phyloP scores from a whole-genome alignment of 1,140 invertebrate species.

The Solenopsis fugax region DNA sequence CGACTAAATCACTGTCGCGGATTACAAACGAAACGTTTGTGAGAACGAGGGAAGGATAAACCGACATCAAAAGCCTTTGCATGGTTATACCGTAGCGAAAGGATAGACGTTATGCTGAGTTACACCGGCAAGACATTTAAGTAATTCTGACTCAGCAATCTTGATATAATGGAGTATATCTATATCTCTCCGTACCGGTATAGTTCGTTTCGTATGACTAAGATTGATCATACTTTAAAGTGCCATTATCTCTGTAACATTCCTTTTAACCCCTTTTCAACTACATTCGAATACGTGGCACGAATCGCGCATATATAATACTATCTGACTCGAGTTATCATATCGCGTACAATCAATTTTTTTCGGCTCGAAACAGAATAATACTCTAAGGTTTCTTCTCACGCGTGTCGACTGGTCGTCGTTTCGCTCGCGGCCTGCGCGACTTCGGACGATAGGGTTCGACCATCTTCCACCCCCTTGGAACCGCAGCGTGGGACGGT shows the following conservation, averaged over 20 bases:
- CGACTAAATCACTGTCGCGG: neutral
- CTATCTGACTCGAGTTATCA: neutral
- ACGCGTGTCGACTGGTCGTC: neutral
- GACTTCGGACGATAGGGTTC: slow-evolving; percentile 31
- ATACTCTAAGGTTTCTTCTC: slow-evolving; percentile 12
- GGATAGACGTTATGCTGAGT: slow-evolving; percentile 10
- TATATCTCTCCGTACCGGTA: neutral
- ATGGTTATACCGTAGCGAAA: neutral
- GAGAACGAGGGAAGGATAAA: slow-evolving; percentile 48
- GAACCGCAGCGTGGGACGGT: slow-evolving; percentile 66
- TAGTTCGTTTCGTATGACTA: neutral
- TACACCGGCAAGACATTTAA: slow-evolving; percentile 26
- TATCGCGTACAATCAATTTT: neutral
- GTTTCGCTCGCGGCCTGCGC: neutral
- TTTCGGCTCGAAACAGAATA: neutral
- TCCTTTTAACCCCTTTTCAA: neutral
- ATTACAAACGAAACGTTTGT: slow-evolving; percentile 52
- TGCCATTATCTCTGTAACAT: neutral
- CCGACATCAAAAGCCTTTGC: slow-evolving; percentile 43
- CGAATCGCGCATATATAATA: neutral
- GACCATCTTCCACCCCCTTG: slow-evolving; percentile 48
- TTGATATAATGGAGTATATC: slow-evolving; percentile 2
- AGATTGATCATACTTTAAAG: slow-evolving; percentile 10
- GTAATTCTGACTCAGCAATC: slow-evolving; percentile 6
- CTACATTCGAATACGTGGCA: neutral